Conservation (phyloP, 53 echinoderm and acorn worm genomes). For the Holothuria leucospilota region DNA sequence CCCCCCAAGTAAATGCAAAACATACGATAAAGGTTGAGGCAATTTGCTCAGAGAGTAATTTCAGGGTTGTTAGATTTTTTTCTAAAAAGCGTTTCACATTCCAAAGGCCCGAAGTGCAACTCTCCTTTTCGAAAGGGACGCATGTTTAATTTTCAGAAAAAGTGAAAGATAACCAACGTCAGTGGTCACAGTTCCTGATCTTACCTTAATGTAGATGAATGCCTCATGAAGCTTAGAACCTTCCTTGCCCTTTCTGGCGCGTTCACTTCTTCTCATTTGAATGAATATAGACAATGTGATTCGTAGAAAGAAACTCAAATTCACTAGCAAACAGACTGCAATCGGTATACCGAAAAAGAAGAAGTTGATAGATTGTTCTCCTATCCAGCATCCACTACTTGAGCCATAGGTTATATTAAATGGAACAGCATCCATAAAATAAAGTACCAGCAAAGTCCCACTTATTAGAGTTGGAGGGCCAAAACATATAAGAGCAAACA, state of each 20-base stretch:
- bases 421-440: background rate
- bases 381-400: conserved; percentile 36
- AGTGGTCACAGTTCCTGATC: background rate
- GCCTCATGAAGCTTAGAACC: background rate
- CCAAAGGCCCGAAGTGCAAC: no score
- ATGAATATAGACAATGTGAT: conserved; percentile 13
- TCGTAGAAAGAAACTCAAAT: background rate
- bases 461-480: background rate
- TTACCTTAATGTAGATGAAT: conserved; percentile 25
- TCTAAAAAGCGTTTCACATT: no score
- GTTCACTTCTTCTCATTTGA: background rate
- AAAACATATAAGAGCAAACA: background rate
- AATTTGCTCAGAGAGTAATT: no score
- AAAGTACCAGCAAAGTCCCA: conserved; percentile 5
- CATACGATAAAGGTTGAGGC: no score
- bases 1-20: no score
- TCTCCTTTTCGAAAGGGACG: no score
- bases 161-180: no score
- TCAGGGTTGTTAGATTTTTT: no score
- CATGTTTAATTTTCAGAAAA: no score
- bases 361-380: conserved; percentile 2
- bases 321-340: background rate
- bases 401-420: conserved; percentile 17
- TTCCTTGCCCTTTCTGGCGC: background rate
- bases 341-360: conserved; percentile 22